These are phyloP conservation scores for Arrhopalites spinosus DNA, from an alignment of 2,888 invertebrate genomes.

Conservation along the genomic window DNA sequence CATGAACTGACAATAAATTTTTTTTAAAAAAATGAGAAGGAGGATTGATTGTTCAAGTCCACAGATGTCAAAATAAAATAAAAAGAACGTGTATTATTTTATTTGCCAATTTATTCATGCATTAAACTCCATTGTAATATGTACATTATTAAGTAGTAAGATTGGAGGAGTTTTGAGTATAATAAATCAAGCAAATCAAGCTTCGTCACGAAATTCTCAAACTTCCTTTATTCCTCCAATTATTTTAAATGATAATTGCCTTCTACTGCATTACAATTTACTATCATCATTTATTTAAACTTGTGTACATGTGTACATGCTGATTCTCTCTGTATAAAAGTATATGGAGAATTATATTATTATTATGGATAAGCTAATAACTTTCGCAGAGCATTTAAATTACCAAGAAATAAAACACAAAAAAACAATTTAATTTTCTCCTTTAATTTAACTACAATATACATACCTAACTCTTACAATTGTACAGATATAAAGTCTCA, in stretches of 20 bases:
- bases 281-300: too few relatives aligned
- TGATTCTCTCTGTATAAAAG: neutral
- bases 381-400: conserved; percentile 7
- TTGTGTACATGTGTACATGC: neutral
- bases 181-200: too few relatives aligned
- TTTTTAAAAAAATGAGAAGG: neutral
- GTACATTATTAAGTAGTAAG: too few relatives aligned
- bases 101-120: too few relatives aligned
- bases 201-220: conserved; percentile 3
- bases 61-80: neutral
- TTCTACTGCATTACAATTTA: neutral
- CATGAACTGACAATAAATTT: neutral
- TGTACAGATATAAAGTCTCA: too few relatives aligned
- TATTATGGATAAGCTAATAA: neutral
- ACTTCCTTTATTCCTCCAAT: neutral
- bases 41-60: neutral
- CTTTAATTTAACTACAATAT: neutral
- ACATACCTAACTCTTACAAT: neutral
- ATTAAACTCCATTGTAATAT: too few relatives aligned
- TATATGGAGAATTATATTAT: neutral
- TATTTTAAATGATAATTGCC: conserved; percentile 10
- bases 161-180: too few relatives aligned
- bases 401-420: neutral
- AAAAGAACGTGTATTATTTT: too few relatives aligned
- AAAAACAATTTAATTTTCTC: conserved; percentile 10